phyloP scores from a whole-genome alignment of 2,888 invertebrate genomes.

The Athalia rosae region DNA sequence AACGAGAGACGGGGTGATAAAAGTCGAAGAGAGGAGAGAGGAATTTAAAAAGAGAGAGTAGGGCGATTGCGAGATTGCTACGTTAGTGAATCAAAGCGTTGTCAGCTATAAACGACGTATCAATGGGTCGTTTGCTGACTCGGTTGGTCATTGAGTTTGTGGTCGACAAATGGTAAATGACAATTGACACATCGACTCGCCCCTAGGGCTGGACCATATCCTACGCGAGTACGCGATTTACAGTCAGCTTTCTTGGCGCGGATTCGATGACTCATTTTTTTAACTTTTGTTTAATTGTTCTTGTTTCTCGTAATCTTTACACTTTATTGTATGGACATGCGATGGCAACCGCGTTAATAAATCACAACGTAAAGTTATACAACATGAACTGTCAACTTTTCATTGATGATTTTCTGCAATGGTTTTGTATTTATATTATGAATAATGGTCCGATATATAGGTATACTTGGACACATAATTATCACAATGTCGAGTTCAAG shows the following conservation, averaged over 20 bases:
- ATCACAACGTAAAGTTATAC: no score
- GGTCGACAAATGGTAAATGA: conserved; percentile 2
- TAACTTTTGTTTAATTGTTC: no score
- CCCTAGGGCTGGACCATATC: not conserved
- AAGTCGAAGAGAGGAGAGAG: conserved; percentile 13
- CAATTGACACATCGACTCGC: conserved; percentile 34
- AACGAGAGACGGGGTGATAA: conserved; percentile 13
- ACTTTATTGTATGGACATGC: no score
- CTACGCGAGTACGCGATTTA: not conserved
- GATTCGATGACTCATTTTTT: not conserved
- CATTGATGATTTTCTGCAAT: no score
- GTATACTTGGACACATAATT: not conserved
- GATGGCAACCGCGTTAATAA: no score
- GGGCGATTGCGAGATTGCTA: conserved; percentile 21
- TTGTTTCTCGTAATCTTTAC: no score
- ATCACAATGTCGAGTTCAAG: not conserved
- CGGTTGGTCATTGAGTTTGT: conserved; percentile 28
- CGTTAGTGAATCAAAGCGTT: conserved; percentile 38
- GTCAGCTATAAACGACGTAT: conserved; percentile 35
- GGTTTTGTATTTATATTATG: no score
- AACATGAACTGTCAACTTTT: no score
- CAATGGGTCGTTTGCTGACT: conserved; percentile 37
- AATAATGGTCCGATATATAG: no score
- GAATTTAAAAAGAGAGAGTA: conserved; percentile 35
- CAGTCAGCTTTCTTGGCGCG: conserved; percentile 5